These are phyloP conservation scores for Pempheris klunzingeri DNA, from an alignment of 2,797 vertebrate genomes.

Conservation along the genomic window DNA sequence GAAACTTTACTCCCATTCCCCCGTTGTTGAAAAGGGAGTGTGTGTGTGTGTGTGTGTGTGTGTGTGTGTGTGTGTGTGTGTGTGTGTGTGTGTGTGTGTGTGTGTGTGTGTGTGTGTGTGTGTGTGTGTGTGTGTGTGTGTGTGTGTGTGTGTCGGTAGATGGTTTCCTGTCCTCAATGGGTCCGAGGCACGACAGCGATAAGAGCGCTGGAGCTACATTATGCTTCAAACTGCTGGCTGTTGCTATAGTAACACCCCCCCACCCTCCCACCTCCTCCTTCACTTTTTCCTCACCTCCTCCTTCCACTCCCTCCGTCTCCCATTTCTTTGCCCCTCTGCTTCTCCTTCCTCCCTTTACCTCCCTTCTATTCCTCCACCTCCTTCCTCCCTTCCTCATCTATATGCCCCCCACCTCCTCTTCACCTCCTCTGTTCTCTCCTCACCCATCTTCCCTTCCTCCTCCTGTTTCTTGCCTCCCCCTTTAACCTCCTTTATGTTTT, in stretches of 20 bases:
- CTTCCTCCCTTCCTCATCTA: no score
- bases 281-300: neutral
- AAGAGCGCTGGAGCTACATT: conserved; percentile 63
- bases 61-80: conserved; percentile 1
- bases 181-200: conserved; percentile 69
- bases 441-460: no score
- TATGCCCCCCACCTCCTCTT: no score
- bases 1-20: conserved; percentile 6
- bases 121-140: conserved; percentile 25
- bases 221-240: conserved; percentile 48
- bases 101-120: conserved; percentile 4
- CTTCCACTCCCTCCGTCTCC: no score
- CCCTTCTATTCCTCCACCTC: no score
- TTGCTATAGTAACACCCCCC: neutral
- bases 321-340: no score
- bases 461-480: neutral
- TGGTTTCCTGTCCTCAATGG: conserved; percentile 69
- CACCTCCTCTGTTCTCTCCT: neutral
- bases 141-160: neutral
- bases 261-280: neutral
- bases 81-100: neutral
- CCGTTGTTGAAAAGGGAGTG: neutral
- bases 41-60: conserved; percentile 9
- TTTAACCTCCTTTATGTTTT: no score
- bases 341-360: neutral